These are phyloP conservation scores for Jacana jacana DNA, from an alignment of 2,113 vertebrate genomes.

Conservation along the genomic window DNA sequence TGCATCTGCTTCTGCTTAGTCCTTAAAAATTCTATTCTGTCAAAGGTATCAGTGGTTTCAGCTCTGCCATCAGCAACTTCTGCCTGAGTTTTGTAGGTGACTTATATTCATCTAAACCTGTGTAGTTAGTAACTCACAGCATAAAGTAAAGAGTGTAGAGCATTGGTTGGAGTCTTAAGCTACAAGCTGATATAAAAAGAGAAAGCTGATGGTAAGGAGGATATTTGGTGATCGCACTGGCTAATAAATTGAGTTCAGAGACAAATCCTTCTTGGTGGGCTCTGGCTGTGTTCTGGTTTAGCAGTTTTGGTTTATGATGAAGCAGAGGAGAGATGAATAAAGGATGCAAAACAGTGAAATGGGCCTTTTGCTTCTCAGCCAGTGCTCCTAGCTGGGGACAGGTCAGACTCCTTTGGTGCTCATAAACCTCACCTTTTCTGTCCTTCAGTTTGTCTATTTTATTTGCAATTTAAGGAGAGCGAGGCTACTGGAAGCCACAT, in stretches of 20 bases:
- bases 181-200: background rate
- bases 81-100: background rate
- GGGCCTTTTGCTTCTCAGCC: background rate
- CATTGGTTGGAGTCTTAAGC: background rate
- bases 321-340: background rate
- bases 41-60: background rate
- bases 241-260: background rate
- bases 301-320: background rate
- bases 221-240: background rate
- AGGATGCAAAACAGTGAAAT: background rate
- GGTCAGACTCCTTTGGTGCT: fast-evolving
- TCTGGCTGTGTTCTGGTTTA: background rate
- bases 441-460: background rate
- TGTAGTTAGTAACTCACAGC: background rate
- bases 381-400: background rate
- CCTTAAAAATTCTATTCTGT: background rate
- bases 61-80: background rate
- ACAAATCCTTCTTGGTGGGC: background rate
- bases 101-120: background rate
- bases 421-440: background rate
- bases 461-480: background rate
- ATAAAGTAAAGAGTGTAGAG: background rate
- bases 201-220: background rate
- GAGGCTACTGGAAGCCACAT: background rate
- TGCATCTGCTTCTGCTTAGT: background rate